Conservation (phyloP, 1,140 invertebrate genomes). For the Ylistrum balloti region DNA sequence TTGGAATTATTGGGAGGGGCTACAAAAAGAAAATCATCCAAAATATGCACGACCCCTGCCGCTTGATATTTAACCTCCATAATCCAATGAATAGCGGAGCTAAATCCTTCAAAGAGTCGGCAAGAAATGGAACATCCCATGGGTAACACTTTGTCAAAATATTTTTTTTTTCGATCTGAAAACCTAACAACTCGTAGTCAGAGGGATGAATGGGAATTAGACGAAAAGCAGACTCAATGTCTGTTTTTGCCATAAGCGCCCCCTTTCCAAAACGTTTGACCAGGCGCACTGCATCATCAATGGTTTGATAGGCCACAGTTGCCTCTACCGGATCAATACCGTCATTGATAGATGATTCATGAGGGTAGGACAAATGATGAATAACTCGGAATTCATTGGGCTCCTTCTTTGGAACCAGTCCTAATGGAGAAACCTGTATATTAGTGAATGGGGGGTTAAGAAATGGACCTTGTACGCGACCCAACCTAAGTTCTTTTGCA, state of each 20-base stretch:
- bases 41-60: no score
- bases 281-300: neutral
- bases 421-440: conserved; percentile 44
- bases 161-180: neutral
- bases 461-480: no score
- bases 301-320: conserved; percentile 22
- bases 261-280: no score
- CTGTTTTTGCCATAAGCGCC: no score
- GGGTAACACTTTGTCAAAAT: neutral
- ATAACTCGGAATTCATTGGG: conserved; percentile 3
- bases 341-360: conserved; percentile 48
- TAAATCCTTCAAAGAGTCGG: no score
- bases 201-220: neutral
- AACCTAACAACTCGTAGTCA: no score
- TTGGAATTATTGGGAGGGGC: no score
- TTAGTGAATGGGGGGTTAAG: neutral
- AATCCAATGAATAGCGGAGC: no score
- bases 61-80: no score
- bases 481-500: no score
- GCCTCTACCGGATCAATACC: neutral
- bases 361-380: conserved; percentile 36
- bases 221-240: neutral
- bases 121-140: no score
- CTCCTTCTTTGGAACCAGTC: conserved; percentile 33
- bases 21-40: no score